Conservation (phyloP, 2,797 vertebrate genomes). For the Pseudotriccus pelzelni region DNA sequence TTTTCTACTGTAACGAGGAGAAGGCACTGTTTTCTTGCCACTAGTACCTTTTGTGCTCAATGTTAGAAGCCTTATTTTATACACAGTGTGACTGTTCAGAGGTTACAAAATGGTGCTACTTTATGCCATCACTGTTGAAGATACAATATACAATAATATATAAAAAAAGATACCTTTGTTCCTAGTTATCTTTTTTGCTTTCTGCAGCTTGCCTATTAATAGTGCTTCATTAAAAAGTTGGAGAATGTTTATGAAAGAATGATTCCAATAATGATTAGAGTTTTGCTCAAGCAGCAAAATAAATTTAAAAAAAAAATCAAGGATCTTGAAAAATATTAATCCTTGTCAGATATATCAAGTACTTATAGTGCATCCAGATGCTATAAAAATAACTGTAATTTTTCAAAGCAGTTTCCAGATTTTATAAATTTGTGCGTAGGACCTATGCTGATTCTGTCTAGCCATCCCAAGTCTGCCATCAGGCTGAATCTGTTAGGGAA, state of each 20-base stretch:
- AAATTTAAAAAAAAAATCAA: neutral
- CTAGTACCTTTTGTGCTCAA: conserved; percentile 29
- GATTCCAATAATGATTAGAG: neutral
- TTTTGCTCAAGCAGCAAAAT: neutral
- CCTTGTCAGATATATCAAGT: neutral
- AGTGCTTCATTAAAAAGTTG: neutral
- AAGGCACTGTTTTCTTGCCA: neutral
- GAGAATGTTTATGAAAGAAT: neutral
- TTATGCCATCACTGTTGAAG: neutral
- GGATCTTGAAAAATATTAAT: neutral
- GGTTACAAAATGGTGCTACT: neutral
- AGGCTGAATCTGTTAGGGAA: neutral
- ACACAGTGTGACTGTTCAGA: neutral
- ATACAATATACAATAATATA: neutral
- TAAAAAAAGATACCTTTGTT: neutral
- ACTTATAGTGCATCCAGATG: neutral
- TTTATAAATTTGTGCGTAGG: neutral
- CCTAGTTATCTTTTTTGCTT: neutral
- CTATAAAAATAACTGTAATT: neutral
- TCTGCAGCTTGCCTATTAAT: neutral
- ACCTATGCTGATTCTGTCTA: neutral
- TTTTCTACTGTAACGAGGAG: conserved; percentile 33
- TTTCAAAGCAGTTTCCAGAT: neutral
- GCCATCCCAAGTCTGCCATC: neutral
- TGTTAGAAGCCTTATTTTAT: neutral